A percentile compares a stretch with the other conserved stretches of the same genome.
Evolutionary conservation across 2,888 invertebrate species (phyloP).

Genomic region (Exephanes ischioxanthus): DNA sequence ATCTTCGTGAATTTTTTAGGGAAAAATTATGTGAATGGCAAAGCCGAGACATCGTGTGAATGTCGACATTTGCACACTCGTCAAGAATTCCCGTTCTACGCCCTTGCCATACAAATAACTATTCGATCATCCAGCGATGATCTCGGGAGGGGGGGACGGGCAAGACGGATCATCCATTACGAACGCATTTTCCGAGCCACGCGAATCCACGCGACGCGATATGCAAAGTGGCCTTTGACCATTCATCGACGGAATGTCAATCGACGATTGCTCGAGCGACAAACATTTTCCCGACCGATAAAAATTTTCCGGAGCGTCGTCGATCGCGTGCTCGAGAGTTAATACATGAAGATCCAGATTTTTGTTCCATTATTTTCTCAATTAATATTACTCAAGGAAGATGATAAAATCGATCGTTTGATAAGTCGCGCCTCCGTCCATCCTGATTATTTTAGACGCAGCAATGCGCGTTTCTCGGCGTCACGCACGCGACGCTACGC

Average conservation of each 20-base stretch:
- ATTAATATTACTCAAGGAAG: not conserved
- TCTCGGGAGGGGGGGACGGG: not conserved
- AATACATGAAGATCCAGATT: not conserved
- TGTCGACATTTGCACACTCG: no score
- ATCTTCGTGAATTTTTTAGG: no score
- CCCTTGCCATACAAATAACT: no score
- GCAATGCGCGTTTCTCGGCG: slow-evolving; percentile 25
- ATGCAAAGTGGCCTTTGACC: slow-evolving; percentile 12
- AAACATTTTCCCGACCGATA: not conserved
- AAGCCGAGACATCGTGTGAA: no score
- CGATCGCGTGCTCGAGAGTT: not conserved
- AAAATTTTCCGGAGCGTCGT: not conserved
- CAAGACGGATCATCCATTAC: slow-evolving; percentile 18
- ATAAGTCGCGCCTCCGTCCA: not conserved
- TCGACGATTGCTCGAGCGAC: not conserved
- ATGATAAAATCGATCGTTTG: not conserved
- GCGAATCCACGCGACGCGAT: slow-evolving; percentile 27
- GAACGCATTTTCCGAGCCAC: slow-evolving; percentile 2
- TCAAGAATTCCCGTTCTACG: no score
- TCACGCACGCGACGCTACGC: slow-evolving; percentile 2
- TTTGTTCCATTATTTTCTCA: not conserved
- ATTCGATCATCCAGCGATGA: not conserved
- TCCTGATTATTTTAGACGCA: slow-evolving; percentile 3
- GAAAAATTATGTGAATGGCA: no score
- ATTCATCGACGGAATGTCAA: slow-evolving; percentile 22